A percentile compares a stretch with the other conserved stretches of the same genome.
These are phyloP conservation scores for Dinothrombium tinctorium DNA, from an alignment of 1,140 invertebrate species.

Conservation along the genomic window DNA sequence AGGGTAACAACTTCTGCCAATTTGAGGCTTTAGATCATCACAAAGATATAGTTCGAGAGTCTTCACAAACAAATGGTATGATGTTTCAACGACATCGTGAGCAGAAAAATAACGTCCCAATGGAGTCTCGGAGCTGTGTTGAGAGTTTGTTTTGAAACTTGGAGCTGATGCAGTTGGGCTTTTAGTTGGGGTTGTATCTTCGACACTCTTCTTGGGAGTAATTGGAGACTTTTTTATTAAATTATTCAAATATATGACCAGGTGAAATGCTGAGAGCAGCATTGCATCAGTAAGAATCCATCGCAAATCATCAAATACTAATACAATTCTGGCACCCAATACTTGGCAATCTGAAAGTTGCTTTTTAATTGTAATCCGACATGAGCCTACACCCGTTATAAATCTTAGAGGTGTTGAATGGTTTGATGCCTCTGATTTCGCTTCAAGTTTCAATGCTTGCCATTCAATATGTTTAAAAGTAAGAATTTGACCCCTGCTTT, in stretches of 20 bases:
- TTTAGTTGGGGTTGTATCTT: not conserved
- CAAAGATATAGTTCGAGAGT: conserved; percentile 89
- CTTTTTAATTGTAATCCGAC: conserved; percentile 90
- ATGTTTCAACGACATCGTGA: conserved; percentile 88
- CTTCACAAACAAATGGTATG: conserved; percentile 82
- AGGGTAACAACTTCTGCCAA: conserved; percentile 50
- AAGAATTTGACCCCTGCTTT: conserved; percentile 57
- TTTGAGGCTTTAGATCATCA: conserved; percentile 40
- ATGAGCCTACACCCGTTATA: conserved; percentile 79
- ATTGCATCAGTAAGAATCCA: conserved; percentile 96
- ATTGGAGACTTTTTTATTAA: conserved; percentile 10
- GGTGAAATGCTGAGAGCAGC: conserved; percentile 50
- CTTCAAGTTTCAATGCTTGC: conserved; percentile 86
- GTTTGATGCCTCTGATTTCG: conserved; percentile 35
- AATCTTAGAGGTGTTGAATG: conserved; percentile 67
- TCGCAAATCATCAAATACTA: conserved; percentile 84
- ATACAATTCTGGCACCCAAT: conserved; percentile 64
- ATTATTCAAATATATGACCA: conserved; percentile 8
- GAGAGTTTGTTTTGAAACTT: not conserved
- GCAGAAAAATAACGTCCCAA: conserved; percentile 38
- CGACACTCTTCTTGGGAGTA: conserved; percentile 6
- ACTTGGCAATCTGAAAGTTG: conserved; percentile 72
- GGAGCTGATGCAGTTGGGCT: not conserved
- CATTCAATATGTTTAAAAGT: conserved; percentile 95
- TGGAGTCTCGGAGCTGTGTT: not conserved